These are phyloP conservation scores for Cirrhinus molitorella DNA, from an alignment of 2,797 vertebrate genomes.

Conservation along the genomic window DNA sequence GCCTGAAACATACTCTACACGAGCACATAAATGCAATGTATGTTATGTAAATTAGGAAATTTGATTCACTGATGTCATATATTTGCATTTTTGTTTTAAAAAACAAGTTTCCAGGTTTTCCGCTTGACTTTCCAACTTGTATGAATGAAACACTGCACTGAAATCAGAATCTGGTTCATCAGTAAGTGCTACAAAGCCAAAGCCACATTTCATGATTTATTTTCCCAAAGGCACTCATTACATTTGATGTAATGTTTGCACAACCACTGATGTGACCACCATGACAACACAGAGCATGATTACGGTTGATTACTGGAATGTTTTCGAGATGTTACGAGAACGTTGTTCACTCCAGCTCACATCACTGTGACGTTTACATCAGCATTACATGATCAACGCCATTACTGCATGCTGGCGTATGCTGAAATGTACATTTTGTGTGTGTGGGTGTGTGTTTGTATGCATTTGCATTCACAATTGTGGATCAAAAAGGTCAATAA, in stretches of 20 bases:
- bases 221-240: constrained; percentile 80
- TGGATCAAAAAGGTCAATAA: not conserved
- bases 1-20: not conserved
- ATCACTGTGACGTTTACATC: constrained; percentile 17
- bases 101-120: not conserved
- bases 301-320: not conserved
- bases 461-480: no score
- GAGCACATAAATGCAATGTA: not conserved
- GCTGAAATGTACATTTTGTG: not conserved
- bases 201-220: constrained; percentile 68
- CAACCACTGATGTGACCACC: constrained; percentile 56
- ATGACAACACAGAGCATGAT: constrained; percentile 1
- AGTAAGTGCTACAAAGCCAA: not conserved
- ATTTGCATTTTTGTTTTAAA: not conserved
- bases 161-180: not conserved
- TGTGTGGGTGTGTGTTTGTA: not conserved
- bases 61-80: not conserved
- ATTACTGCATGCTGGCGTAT: constrained; percentile 6
- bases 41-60: not conserved
- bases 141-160: not conserved
- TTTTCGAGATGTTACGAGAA: not conserved
- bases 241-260: constrained; percentile 72
- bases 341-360: not conserved
- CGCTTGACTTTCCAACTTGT: not conserved
- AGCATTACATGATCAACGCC: constrained; percentile 43